Percentiles rank a stretch among this genome's conserved stretches.
Conservation (phyloP, 2,888 invertebrate genomes). For the Argyresthia albistria region DNA sequence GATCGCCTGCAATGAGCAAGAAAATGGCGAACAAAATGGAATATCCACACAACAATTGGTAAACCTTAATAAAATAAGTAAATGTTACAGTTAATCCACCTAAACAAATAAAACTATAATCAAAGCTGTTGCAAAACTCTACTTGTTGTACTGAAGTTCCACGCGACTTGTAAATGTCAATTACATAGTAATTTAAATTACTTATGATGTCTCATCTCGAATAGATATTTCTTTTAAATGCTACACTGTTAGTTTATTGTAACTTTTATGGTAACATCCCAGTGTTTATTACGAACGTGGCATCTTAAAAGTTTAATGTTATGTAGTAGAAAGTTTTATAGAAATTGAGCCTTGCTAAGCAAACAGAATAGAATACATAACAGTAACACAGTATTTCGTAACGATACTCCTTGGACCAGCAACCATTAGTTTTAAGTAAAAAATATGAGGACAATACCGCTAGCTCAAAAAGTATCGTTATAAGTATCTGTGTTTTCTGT, state of each 20-base stretch:
- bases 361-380: too few relatives aligned
- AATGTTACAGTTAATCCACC: background rate
- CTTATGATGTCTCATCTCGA: background rate
- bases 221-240: background rate
- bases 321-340: background rate
- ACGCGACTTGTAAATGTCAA: background rate
- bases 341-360: conserved; percentile 1
- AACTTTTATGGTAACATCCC: background rate
- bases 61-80: background rate
- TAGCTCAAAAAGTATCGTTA: conserved; percentile 6
- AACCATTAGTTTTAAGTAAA: conserved; percentile 27
- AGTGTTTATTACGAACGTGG: background rate
- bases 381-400: too few relatives aligned
- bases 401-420: too few relatives aligned
- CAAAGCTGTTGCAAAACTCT: background rate
- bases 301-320: background rate
- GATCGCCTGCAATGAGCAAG: background rate
- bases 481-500: background rate
- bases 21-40: background rate
- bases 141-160: background rate
- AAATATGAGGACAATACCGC: conserved; percentile 35
- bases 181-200: background rate
- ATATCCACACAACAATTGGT: background rate
- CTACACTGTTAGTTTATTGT: background rate
- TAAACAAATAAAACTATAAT: background rate